Conservation (phyloP, 2,113 vertebrate species). For the Notechis scutatus region DNA sequence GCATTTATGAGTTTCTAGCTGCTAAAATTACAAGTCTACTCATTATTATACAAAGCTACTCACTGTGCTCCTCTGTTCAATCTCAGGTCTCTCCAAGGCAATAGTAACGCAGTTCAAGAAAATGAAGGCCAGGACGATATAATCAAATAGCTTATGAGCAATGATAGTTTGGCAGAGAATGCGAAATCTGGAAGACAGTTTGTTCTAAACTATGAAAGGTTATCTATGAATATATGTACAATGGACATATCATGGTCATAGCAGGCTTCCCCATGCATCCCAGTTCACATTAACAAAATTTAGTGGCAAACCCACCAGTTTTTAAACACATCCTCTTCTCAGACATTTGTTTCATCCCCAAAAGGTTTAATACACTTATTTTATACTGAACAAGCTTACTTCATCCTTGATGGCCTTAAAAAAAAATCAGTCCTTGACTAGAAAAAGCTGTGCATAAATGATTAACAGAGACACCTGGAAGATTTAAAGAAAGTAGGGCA, state of each 20-base stretch:
- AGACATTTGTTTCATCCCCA: background rate
- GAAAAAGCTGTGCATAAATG: background rate
- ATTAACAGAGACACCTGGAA: background rate
- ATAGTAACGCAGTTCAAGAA: slow-evolving; percentile 99
- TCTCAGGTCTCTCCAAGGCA: slow-evolving; percentile 95
- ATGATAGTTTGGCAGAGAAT: slow-evolving; percentile 93
- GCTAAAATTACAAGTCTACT: background rate
- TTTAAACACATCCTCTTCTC: background rate
- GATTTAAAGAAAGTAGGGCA: background rate
- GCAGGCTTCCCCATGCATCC: background rate
- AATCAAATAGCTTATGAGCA: slow-evolving; percentile 96
- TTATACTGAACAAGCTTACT: background rate
- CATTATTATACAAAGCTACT: slow-evolving; percentile 47
- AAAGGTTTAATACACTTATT: background rate
- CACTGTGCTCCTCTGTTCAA: slow-evolving; percentile 92
- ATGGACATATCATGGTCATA: background rate
- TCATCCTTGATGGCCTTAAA: background rate
- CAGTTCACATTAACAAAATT: background rate
- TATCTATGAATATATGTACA: background rate
- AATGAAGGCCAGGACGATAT: slow-evolving; percentile 93
- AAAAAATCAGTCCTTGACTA: background rate
- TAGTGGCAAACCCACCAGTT: background rate
- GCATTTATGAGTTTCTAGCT: background rate
- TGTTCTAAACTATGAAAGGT: background rate
- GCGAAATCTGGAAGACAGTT: slow-evolving; percentile 80